These are phyloP conservation scores for Adelges cooleyi DNA, from an alignment of 1,140 invertebrate genomes.

Conservation along the genomic window DNA sequence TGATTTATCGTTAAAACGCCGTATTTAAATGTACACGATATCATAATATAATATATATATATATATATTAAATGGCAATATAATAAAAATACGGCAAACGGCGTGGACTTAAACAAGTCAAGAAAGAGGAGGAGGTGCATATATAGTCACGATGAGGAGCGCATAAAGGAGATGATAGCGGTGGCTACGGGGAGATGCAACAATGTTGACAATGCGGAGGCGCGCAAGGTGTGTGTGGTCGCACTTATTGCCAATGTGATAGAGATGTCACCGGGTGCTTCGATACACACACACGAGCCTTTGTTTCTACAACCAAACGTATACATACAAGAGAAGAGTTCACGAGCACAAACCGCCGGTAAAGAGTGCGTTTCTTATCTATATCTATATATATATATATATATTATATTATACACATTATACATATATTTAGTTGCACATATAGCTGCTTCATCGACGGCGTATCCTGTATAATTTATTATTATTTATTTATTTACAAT, in stretches of 20 bases:
- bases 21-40: background rate
- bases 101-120: too few relatives aligned
- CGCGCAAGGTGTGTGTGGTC: constrained; percentile 16
- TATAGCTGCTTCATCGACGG: too few relatives aligned
- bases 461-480: constrained; percentile 24
- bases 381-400: too few relatives aligned
- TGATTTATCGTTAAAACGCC: constrained; percentile 13
- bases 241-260: constrained; percentile 21
- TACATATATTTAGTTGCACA: too few relatives aligned
- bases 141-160: too few relatives aligned
- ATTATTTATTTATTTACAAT: constrained; percentile 23
- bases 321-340: background rate
- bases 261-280: constrained; percentile 20
- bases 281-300: background rate
- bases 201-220: background rate
- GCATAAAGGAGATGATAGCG: too few relatives aligned
- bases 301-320: background rate
- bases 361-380: too few relatives aligned
- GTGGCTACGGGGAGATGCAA: background rate
- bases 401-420: too few relatives aligned
- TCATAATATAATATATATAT: too few relatives aligned
- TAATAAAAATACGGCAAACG: too few relatives aligned
- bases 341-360: background rate
- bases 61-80: too few relatives aligned
- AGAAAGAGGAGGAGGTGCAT: too few relatives aligned